Percentiles rank a stretch among this genome's conserved stretches.
Evolutionary conservation across 2,113 vertebrate species (phyloP).

Genomic region (Gallinago undulata): DNA sequence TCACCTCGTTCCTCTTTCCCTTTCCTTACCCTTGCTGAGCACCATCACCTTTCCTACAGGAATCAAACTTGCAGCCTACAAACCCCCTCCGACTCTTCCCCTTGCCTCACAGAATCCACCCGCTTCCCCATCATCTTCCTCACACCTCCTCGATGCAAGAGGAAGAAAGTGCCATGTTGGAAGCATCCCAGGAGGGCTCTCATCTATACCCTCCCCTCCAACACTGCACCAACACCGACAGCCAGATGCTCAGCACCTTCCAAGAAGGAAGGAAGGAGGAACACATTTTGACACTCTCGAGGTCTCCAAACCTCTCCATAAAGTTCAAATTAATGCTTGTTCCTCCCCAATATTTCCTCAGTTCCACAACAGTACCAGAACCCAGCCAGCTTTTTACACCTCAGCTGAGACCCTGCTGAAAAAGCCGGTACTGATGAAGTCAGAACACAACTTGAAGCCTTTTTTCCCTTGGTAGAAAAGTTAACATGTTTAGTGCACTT

Average conservation of each 20-base stretch:
- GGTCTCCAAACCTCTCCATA: neutral
- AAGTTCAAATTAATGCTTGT: neutral
- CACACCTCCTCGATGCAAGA: neutral
- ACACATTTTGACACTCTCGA: accelerated
- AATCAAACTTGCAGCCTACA: neutral
- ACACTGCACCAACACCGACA: neutral
- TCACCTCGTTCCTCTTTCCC: neutral
- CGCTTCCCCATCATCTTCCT: neutral
- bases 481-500: neutral
- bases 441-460: neutral
- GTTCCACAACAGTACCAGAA: neutral
- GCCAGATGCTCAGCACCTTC: neutral
- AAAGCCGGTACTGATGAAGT: neutral
- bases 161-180: too few species aligned
- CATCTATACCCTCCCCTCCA: neutral
- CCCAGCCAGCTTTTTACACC: neutral
- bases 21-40: neutral
- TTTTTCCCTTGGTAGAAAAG: neutral
- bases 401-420: neutral
- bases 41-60: neutral
- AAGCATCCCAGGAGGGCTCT: neutral
- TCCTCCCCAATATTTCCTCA: neutral
- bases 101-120: neutral
- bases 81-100: neutral
- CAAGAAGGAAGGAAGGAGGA: neutral